Evolutionary conservation across 2,797 vertebrate species (phyloP), one percentile per base, ranked within the genome.

Genomic region (Anabacerthia variegaticeps): DNA sequence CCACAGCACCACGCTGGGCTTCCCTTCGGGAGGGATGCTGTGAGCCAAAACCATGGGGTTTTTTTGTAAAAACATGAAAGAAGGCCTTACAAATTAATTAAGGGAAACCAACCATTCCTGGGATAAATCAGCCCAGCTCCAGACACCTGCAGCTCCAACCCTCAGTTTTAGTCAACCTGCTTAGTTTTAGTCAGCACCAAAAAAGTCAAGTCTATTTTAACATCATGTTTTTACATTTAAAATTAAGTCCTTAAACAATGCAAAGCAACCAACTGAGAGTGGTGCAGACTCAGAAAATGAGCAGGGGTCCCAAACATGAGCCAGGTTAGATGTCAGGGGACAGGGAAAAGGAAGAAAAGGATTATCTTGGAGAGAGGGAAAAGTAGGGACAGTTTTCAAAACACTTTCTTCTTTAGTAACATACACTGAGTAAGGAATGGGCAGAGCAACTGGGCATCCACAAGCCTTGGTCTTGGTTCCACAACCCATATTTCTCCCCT

Each of bases 21-120:
- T 95, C 89, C 89, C 91, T 49, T 79, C 5, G 2, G 92, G 92
- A 75, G 89, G 67, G 81, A 66, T 66, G 85, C 48, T 63, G 78
- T 0, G 1, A 93, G 94, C 95, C 89, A 95, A 94, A 89, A 41
- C 39, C 0, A 1, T 39, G 48, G 27, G 2, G 30, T 0, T 10
- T 63, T 61, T 36, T 65, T 44, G 26, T 62, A 62, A 77, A 90
- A 72, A 49, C 81, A 87, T 32, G 39, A 75, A n/a, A 77, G n/a
- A 51, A 43, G 36, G 59, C 44, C 78, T 85, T 46, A 58, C 0
- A 4, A 59, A 39, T 88, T 69, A 71, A 91, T 91, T 58, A 71
- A 56, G 41, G 85, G 83, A 52, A n/a, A 37, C 26, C 0, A 1
- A 61, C 43, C 3, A 6, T 66, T 32, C 59, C 51, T 30, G n/a